Percentiles rank a stretch among this genome's conserved stretches.
Evolutionary conservation across 2,888 invertebrate genomes (phyloP).

Genomic region (Syritta pipiens): DNA sequence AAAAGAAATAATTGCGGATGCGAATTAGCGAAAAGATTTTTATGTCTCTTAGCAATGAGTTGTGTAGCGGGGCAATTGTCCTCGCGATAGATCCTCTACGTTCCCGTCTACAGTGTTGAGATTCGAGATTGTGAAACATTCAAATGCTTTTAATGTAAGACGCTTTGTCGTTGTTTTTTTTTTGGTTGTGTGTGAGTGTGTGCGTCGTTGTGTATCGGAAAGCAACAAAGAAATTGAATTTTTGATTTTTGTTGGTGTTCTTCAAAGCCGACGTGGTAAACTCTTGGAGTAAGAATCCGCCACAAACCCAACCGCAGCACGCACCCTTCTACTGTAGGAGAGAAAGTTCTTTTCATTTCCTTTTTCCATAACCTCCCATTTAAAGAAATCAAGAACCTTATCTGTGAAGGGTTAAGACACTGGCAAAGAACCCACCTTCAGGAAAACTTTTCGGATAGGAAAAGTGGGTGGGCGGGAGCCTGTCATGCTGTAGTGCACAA

Average conservation of each 20-base stretch:
- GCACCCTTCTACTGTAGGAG: constrained; percentile 21
- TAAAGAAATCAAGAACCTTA: constrained; percentile 68
- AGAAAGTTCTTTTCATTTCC: constrained; percentile 60
- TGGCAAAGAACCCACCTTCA: too few relatives aligned
- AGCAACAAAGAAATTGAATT: constrained; percentile 64
- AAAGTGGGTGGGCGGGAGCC: constrained; percentile 29
- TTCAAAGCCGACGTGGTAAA: constrained; percentile 45
- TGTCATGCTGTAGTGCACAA: constrained; percentile 66
- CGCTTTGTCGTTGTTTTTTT: constrained; percentile 45
- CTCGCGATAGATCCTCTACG: constrained; percentile 10
- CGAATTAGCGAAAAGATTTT: constrained; percentile 67
- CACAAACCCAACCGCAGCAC: constrained; percentile 60
- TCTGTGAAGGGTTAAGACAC: constrained; percentile 65
- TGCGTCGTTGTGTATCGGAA: constrained; percentile 56
- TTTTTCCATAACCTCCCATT: constrained; percentile 61
- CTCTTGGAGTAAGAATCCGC: constrained; percentile 33
- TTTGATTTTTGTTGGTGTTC: constrained; percentile 49
- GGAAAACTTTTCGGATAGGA: too few relatives aligned
- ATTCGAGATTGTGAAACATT: constrained; percentile 68
- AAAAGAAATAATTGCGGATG: constrained; percentile 69
- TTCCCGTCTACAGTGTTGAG: neutral
- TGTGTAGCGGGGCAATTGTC: constrained; percentile 47
- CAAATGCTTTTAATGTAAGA: constrained; percentile 71
- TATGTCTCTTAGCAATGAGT: constrained; percentile 60
- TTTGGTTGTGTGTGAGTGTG: constrained; percentile 24